Evolutionary conservation across 1,140 invertebrate species (phyloP), one percentile per base, ranked within the genome.

Genomic region (Atopsyche davidsoni): DNA sequence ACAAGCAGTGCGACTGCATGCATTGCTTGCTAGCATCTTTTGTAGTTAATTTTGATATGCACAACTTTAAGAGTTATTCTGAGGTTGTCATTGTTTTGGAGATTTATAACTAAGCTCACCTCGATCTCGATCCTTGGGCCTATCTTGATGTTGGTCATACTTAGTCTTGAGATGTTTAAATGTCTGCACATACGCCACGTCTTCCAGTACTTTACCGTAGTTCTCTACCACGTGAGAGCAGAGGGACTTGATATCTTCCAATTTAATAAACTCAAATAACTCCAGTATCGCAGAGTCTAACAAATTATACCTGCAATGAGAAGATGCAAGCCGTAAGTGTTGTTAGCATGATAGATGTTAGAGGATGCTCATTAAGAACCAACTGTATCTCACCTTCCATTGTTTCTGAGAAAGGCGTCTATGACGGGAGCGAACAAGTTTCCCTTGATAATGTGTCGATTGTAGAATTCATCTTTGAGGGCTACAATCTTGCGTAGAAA

Each of bases 251-350:
- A 97, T 91, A 70, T 96, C 93, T 76, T 98, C 93, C 68, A 88
- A 68, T 79, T 91, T 93, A 48, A 99, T 96, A 73, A 96, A 99
- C 73, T 99, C 97, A 78, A 99, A 99, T 74, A 99, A 83, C 78
- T 99, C 97, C 65, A 99, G 80, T 65, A 99, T 94, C 49, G 97
- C 96, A 11, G 96, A 99, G 72, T 99, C 97, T 46, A 99, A 73
- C 43, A 99, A 81, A 75, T 99, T 99, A 70, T 99, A 99, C 65
- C 92, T 83, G 64, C 25, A 67, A 72, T n/a, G 16, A 42, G 23
- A 51, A 6, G 24, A 28, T 28, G n/a, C 24, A 28, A 7, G 6
- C 24, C 6, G 24, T 7, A 28, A 28, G 24, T 7, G n/a, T 28
- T 7, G n/a, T 28, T 28, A 28, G 6, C 6, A 28, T 28, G n/a